Conservation (phyloP, 2,113 vertebrate genomes). For the Candoia aspera region DNA sequence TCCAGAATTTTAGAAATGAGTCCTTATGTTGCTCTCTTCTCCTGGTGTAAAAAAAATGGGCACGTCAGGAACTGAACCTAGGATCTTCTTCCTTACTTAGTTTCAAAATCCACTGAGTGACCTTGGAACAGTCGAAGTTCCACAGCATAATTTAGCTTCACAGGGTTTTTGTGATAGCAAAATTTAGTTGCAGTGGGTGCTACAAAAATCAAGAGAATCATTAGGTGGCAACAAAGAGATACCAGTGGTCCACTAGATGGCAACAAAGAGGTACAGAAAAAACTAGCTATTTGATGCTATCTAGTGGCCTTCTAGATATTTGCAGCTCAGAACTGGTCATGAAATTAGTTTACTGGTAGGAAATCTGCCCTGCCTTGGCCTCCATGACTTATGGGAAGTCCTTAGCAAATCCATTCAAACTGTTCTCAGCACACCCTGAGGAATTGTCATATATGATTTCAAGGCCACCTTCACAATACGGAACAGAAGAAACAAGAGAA, state of each 20-base stretch:
- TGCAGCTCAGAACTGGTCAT: neutral
- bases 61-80: no score
- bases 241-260: neutral
- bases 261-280: neutral
- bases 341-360: neutral
- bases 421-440: neutral
- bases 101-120: neutral
- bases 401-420: neutral
- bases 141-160: neutral
- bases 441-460: neutral
- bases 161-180: neutral
- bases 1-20: neutral
- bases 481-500: neutral
- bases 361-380: neutral
- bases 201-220: neutral
- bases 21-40: neutral
- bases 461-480: neutral
- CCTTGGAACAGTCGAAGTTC: neutral
- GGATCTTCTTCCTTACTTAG: neutral
- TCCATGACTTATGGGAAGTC: neutral
- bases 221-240: neutral
- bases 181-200: neutral
- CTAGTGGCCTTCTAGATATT: neutral
- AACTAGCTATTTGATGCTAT: neutral
- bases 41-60: neutral